Conservation (phyloP, 2,888 invertebrate species). For the Zhuqinia jingwanae region DNA sequence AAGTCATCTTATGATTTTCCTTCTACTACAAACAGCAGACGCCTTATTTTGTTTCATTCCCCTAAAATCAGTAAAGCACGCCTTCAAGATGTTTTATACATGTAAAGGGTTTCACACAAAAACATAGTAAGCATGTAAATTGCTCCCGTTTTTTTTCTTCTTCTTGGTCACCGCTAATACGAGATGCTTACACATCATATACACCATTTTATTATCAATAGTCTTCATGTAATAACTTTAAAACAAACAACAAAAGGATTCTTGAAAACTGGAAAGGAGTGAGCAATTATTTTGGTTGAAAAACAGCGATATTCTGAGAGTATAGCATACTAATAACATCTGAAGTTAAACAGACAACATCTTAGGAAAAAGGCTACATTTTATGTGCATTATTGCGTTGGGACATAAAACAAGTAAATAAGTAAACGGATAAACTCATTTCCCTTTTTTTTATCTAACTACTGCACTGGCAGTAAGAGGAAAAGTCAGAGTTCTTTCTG, state of each 20-base stretch:
- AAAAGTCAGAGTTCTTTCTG: neutral
- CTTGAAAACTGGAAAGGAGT: constrained; percentile 36
- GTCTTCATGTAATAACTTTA: too few species aligned
- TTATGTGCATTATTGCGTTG: too few species aligned
- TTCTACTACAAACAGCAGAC: neutral
- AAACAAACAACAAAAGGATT: constrained; percentile 37
- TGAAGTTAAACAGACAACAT: too few species aligned
- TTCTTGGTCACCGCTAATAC: neutral
- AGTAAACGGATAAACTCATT: constrained; percentile 14
- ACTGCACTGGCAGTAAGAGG: constrained; percentile 57
- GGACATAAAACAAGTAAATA: constrained; percentile 37
- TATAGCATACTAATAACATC: too few species aligned
- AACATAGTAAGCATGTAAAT: neutral
- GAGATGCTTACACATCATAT: neutral
- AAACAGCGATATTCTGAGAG: neutral
- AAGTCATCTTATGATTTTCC: neutral
- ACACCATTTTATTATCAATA: constrained; percentile 22
- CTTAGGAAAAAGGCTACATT: too few species aligned
- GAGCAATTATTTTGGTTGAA: constrained; percentile 30
- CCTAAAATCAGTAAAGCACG: too few species aligned
- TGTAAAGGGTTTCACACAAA: too few species aligned
- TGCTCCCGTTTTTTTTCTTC: neutral
- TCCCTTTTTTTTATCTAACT: constrained; percentile 55
- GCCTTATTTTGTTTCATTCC: neutral
- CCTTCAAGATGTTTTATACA: too few species aligned